Conservation (phyloP, 2,113 vertebrate species). For the Myotis davidii region DNA sequence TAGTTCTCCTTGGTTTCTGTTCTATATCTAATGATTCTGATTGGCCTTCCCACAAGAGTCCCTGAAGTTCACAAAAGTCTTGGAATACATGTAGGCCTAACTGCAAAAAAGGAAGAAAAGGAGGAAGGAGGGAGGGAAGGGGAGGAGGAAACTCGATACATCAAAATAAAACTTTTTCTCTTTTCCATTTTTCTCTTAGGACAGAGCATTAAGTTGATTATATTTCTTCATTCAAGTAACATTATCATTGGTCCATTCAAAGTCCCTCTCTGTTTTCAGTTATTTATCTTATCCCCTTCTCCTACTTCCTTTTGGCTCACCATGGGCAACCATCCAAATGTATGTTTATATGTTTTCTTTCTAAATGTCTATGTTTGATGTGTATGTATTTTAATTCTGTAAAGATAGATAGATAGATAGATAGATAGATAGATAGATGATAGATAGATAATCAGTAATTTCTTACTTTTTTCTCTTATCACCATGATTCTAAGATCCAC, state of each 20-base stretch:
- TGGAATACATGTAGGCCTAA: neutral
- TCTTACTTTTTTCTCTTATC: neutral
- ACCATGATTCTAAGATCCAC: neutral
- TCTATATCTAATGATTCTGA: neutral
- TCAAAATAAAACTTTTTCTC: neutral
- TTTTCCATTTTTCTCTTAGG: neutral
- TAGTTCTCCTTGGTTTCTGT: neutral
- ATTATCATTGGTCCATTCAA: neutral
- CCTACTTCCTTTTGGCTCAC: neutral
- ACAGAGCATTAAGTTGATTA: neutral
- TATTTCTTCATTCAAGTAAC: neutral
- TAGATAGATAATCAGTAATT: no score
- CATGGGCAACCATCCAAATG: neutral
- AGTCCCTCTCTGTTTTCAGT: neutral
- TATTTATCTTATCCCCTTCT: neutral
- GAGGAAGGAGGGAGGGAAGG: neutral
- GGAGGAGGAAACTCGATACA: neutral
- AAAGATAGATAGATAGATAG: neutral
- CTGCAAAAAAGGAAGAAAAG: neutral
- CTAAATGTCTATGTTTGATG: neutral
- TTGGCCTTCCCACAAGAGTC: neutral
- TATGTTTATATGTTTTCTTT: neutral
- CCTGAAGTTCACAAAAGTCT: slow-evolving; percentile 4
- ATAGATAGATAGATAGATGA: no score
- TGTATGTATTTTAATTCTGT: neutral